A percentile compares a stretch with the other conserved stretches of the same genome.
These are phyloP conservation scores for Sula dactylatra DNA, from an alignment of 2,113 vertebrate genomes.

Conservation along the genomic window DNA sequence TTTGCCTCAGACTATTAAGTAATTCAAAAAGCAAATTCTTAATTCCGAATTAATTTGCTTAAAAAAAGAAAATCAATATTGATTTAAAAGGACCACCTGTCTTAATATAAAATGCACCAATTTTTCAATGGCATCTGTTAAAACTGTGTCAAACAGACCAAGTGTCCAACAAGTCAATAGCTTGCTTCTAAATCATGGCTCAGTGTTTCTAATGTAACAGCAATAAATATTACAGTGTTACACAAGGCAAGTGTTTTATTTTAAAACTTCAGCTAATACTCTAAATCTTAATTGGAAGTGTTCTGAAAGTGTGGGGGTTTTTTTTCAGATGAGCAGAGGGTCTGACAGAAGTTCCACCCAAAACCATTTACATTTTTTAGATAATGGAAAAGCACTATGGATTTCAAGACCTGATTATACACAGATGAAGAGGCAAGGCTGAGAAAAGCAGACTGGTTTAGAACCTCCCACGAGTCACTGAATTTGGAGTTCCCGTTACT, in stretches of 20 bases:
- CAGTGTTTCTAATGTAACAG: neutral
- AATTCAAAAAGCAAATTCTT: neutral
- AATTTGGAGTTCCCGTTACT: constrained; percentile 43
- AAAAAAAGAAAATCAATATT: neutral
- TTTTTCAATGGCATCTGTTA: neutral
- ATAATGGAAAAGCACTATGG: neutral
- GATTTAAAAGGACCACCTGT: neutral
- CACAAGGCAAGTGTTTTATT: neutral
- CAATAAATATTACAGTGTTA: neutral
- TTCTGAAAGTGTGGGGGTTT: neutral
- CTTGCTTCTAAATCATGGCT: neutral
- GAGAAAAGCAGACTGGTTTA: constrained; percentile 35
- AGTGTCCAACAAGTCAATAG: neutral
- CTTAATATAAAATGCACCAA: neutral
- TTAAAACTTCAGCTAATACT: neutral
- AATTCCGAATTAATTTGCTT: neutral
- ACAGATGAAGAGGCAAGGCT: constrained; percentile 8
- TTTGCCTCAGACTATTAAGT: neutral
- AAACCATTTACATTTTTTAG: neutral
- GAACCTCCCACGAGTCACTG: constrained; percentile 42
- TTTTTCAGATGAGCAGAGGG: neutral
- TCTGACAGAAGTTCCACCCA: neutral
- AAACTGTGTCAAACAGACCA: neutral
- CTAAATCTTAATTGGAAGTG: neutral
- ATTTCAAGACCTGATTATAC: constrained; percentile 21